phyloP scores from a whole-genome alignment of 2,113 vertebrate genomes.

The Labeo rohita region DNA sequence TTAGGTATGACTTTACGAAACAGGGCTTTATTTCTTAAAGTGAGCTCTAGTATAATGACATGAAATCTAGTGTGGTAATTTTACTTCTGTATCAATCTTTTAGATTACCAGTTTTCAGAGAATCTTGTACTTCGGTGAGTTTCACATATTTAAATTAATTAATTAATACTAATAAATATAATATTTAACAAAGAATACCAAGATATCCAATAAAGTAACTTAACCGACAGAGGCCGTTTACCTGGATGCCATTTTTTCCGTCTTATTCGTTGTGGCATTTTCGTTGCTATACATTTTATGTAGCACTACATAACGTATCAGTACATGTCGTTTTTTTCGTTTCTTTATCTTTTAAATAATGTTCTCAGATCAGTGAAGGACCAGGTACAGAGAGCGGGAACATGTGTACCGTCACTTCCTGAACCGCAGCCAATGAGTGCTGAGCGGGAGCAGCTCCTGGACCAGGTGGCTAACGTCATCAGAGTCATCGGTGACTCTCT shows the following conservation, averaged over 20 bases:
- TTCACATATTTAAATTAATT: neutral
- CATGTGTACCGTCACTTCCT: neutral
- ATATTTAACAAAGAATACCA: no score
- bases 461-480: neutral
- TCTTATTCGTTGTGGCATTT: neutral
- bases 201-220: neutral
- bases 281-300: neutral
- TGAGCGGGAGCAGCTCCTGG: conserved; percentile 14
- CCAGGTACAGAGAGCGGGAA: neutral
- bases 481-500: conserved; percentile 2
- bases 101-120: neutral
- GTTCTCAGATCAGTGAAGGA: neutral
- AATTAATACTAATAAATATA: neutral
- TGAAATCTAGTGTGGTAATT: neutral
- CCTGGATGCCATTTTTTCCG: neutral
- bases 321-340: neutral
- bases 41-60: no score
- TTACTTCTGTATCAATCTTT: neutral
- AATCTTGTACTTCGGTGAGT: conserved; percentile 8
- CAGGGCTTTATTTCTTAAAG: neutral
- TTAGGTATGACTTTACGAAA: neutral
- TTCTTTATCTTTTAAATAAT: neutral
- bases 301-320: neutral
- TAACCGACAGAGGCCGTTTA: neutral
- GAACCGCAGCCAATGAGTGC: neutral